Percentiles rank a stretch among this genome's conserved stretches.
These are phyloP conservation scores for Leptopterna dolabrata DNA, from an alignment of 2,888 invertebrate genomes.

Conservation along the genomic window DNA sequence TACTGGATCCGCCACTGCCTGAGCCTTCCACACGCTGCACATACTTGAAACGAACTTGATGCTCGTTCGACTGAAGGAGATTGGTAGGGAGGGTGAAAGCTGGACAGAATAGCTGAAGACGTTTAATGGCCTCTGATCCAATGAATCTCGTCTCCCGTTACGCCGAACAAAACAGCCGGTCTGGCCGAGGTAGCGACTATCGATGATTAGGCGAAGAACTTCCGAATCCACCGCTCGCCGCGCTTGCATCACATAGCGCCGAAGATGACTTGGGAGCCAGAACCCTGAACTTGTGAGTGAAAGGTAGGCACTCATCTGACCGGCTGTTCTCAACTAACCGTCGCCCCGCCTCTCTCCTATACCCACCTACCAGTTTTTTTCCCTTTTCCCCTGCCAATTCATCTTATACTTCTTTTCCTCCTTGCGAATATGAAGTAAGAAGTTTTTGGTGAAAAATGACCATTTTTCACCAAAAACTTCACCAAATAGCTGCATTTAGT, in stretches of 20 bases:
- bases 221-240: not conserved
- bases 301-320: slow-evolving; percentile 1
- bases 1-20: no score
- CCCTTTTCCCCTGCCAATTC: no score
- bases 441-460: no score
- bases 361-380: no score
- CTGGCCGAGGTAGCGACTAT: not conserved
- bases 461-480: no score
- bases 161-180: not conserved
- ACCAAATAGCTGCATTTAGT: no score
- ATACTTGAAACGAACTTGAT: no score
- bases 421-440: no score
- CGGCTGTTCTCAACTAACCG: not conserved
- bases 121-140: not conserved
- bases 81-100: not conserved
- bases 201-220: not conserved
- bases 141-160: not conserved
- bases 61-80: no score
- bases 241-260: not conserved
- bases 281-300: slow-evolving; percentile 23
- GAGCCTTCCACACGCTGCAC: no score
- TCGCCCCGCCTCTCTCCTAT: not conserved
- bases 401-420: no score
- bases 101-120: not conserved
- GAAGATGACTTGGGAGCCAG: not conserved